A percentile compares a stretch with the other conserved stretches of the same genome.
These are phyloP conservation scores for Rafetus swinhoei DNA, from an alignment of 2,113 vertebrate genomes.

Conservation along the genomic window DNA sequence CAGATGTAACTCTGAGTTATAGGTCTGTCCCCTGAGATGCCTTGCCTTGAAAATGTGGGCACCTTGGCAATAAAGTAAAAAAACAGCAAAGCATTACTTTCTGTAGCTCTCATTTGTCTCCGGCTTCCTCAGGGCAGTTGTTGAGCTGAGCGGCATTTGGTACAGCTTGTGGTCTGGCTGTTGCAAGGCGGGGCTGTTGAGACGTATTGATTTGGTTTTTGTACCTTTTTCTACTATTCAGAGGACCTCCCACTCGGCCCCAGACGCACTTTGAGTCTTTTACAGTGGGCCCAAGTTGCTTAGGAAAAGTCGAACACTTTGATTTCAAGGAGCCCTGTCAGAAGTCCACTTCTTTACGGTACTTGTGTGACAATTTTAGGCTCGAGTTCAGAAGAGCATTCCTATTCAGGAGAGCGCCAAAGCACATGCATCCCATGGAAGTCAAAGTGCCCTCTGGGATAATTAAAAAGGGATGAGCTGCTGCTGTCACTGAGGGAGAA, in stretches of 20 bases:
- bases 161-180: background rate
- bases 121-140: background rate
- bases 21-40: background rate
- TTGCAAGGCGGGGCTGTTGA: background rate
- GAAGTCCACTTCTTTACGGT: background rate
- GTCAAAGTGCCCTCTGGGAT: background rate
- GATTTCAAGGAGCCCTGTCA: background rate
- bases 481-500: background rate
- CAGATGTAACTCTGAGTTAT: background rate
- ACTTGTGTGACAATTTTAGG: background rate
- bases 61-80: background rate
- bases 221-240: background rate
- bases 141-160: background rate
- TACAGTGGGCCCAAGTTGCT: background rate
- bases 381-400: background rate
- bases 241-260: background rate
- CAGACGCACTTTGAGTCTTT: background rate
- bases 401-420: background rate
- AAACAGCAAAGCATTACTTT: background rate
- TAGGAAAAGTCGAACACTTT: background rate
- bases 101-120: conserved; percentile 8
- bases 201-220: background rate
- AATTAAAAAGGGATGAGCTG: conserved; percentile 8
- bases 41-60: background rate
- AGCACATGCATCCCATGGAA: background rate